These are phyloP conservation scores for Halictus quadricinctus DNA, from an alignment of 2,888 invertebrate genomes.

Conservation along the genomic window DNA sequence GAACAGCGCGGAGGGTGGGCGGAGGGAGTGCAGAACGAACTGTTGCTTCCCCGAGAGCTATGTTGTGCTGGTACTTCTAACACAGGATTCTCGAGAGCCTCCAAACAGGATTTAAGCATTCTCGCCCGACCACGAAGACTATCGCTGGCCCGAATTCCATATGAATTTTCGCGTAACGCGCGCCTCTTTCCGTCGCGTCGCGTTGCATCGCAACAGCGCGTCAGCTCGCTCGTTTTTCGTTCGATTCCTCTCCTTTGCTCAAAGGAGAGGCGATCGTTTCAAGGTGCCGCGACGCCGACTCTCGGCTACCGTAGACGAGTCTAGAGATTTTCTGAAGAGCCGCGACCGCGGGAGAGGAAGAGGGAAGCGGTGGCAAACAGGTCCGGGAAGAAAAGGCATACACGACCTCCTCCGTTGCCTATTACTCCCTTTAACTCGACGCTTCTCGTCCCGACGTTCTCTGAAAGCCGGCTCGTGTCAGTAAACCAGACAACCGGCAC, in stretches of 20 bases:
- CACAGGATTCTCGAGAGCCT: constrained; percentile 74
- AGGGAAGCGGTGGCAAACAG: constrained; percentile 10
- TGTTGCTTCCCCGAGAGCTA: constrained; percentile 79
- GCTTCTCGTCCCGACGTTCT: constrained; percentile 29
- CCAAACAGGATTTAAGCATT: constrained; percentile 73
- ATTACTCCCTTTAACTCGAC: constrained; percentile 25
- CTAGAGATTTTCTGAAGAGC: constrained; percentile 14
- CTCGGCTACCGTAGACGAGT: constrained; percentile 16
- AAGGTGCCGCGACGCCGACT: background rate
- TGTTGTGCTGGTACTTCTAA: constrained; percentile 67
- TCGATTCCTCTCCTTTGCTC: background rate
- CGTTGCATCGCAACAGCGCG: background rate
- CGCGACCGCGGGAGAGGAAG: background rate
- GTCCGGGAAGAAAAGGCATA: constrained; percentile 38
- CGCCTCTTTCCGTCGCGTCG: background rate
- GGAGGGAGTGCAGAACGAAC: constrained; percentile 75
- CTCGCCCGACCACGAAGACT: constrained; percentile 64
- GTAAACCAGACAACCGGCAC: constrained; percentile 32
- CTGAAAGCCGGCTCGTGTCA: constrained; percentile 27
- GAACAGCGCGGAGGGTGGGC: constrained; percentile 59
- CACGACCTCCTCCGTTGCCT: constrained; percentile 16
- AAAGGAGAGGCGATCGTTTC: background rate
- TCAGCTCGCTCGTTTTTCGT: background rate
- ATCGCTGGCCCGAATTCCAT: constrained; percentile 60
- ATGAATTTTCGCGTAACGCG: constrained; percentile 54